These are phyloP conservation scores for Heloderma charlesbogerti DNA, from an alignment of 2,113 vertebrate genomes.

Conservation along the genomic window DNA sequence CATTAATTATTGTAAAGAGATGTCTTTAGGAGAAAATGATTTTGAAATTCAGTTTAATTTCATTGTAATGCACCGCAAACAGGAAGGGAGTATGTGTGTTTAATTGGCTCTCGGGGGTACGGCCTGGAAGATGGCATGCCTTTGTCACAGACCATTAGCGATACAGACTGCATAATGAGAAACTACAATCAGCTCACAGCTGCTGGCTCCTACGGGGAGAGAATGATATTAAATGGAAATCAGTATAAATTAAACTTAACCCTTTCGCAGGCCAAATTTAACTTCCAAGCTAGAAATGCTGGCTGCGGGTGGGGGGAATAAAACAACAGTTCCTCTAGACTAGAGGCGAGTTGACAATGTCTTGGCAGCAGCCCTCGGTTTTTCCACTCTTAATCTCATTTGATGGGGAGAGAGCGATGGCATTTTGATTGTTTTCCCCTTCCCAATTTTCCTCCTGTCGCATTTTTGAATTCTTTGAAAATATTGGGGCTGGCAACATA, in stretches of 20 bases:
- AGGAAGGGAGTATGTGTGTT: constrained; percentile 81
- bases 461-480: background rate
- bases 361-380: background rate
- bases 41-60: constrained; percentile 82
- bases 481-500: background rate
- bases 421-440: background rate
- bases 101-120: constrained; percentile 93
- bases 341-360: background rate
- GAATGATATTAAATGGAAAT: constrained; percentile 80
- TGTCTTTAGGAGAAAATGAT: constrained; percentile 81
- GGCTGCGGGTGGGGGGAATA: background rate
- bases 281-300: constrained; percentile 2
- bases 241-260: constrained; percentile 81
- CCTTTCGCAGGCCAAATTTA: constrained; percentile 64
- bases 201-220: constrained; percentile 79
- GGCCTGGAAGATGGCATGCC: constrained; percentile 87
- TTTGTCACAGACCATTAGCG: constrained; percentile 97
- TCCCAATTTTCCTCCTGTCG: background rate
- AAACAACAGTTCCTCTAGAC: background rate
- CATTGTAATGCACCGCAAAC: constrained; percentile 77
- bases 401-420: background rate
- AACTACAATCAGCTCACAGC: constrained; percentile 89
- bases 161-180: constrained; percentile 90
- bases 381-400: background rate
- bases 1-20: constrained; percentile 83